Evolutionary conservation across 2,797 vertebrate genomes (phyloP).

Genomic region (Leptatherina wallacei): DNA sequence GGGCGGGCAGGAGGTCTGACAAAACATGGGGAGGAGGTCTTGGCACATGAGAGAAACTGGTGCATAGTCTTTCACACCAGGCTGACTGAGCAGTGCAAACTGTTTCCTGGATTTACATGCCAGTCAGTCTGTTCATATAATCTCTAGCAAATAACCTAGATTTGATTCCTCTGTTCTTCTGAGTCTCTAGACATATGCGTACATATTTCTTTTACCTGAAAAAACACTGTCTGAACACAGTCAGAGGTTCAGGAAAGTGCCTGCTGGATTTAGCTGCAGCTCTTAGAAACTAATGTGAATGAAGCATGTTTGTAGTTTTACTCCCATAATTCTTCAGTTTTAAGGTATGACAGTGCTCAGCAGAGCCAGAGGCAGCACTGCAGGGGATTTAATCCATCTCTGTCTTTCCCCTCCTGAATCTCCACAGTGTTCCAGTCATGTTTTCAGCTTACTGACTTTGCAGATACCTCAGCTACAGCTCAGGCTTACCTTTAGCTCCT

Average conservation of each 20-base stretch:
- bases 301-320: background rate
- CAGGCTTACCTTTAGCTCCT: background rate
- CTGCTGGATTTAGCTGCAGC: background rate
- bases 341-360: slow-evolving; percentile 3
- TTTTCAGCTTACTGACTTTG: background rate
- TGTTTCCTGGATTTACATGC: background rate
- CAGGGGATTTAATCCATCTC: background rate
- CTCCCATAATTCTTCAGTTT: slow-evolving; percentile 4
- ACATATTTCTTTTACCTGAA: background rate
- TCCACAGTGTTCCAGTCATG: slow-evolving; percentile 1
- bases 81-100: background rate
- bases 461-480: background rate
- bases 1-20: slow-evolving; percentile 1
- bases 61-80: background rate
- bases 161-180: background rate
- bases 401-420: background rate
- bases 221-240: background rate
- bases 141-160: background rate
- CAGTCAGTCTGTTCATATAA: background rate
- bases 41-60: slow-evolving; percentile 2
- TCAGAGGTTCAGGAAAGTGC: background rate
- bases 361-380: slow-evolving; percentile 1
- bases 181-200: background rate
- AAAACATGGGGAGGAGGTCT: background rate
- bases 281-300: background rate